Base-by-base conservation (phyloP, 2,888 invertebrate species). In the Spatulosminthurus flaviceps region DNA sequence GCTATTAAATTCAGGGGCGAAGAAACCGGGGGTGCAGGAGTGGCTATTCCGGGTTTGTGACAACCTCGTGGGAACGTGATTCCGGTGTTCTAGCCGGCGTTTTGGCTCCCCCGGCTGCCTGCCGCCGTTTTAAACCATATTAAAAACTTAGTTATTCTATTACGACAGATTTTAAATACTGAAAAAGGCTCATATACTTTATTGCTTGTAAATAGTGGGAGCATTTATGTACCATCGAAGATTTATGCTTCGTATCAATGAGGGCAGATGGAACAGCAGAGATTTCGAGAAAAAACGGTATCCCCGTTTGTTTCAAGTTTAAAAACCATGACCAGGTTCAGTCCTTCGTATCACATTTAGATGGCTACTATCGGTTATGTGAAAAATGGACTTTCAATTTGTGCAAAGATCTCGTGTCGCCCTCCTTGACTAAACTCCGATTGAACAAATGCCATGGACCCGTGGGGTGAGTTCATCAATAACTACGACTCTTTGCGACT, bases 311-410 rank as follows among this genome's bases (percentile, higher is more conserved):
- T 87, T 89, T 94, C 81, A 92, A 92, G 86, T 93, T 95, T 86
- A 90, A 90, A 86, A 90, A 91, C 13, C 90, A 91, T 82, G 89
- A 91, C 71, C 89, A 91, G 71, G 89, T 94, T 86, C 91, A 92
- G 78, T 94, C 95, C 0, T 95, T 95, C 87, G 92, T 95, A 82
- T 93, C 94, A 80, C 90, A 93, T 77, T 89, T 96, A 81, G 93
- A 95, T 88, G 95, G 95, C 78, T 96, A 96, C 88, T 96, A 95
- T 87, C 91, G 95, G 86, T 89, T 95, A 84, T 92, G 92, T 86
- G 92, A 93, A 67, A 96, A 95, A 88, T 96, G 95, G 95, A 95
- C 93, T 60, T 94, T 95, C 86, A 95, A 95, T 89, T 89, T 96
- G 81, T 96, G 95, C 86, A 92, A 92, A 87, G 93, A 94, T 86